These are phyloP conservation scores for Carlito syrichta DNA, from an alignment of 2,113 vertebrate genomes.

Conservation along the genomic window DNA sequence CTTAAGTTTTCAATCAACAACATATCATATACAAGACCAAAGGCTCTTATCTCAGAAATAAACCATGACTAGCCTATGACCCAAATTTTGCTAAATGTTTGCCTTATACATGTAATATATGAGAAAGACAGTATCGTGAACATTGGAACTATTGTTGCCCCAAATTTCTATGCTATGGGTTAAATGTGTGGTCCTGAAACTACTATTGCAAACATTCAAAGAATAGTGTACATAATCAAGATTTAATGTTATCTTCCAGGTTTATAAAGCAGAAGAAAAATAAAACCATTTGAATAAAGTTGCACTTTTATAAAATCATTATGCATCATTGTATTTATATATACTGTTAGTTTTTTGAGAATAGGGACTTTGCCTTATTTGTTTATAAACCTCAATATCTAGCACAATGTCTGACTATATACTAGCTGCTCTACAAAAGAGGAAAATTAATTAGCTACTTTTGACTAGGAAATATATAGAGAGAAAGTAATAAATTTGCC, in stretches of 20 bases:
- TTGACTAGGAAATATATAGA: not conserved
- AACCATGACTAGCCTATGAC: not conserved
- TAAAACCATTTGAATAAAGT: not conserved
- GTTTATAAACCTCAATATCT: not conserved
- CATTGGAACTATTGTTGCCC: not conserved
- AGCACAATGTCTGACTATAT: not conserved
- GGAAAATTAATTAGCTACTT: not conserved
- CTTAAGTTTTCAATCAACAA: not conserved
- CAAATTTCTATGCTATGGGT: not conserved
- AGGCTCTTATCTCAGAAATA: not conserved
- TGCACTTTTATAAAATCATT: constrained; percentile 22
- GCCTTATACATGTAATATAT: not conserved
- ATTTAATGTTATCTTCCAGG: not conserved
- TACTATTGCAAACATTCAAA: not conserved
- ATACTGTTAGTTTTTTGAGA: not conserved
- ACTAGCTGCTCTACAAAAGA: not conserved
- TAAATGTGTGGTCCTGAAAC: not conserved
- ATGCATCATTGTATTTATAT: not conserved
- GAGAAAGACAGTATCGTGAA: not conserved
- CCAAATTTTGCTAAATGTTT: not conserved
- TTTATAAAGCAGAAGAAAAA: constrained; percentile 7
- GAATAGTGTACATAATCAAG: not conserved
- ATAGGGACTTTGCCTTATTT: not conserved
- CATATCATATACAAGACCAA: not conserved
- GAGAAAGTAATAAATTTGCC: not conserved